Percentiles rank a stretch among this genome's conserved stretches.
phyloP scores from a whole-genome alignment of 2,113 vertebrate species.

The human region GRCh38 chr15:87418001-87418500 shows the following conservation, averaged over 20 bases:
- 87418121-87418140: not conserved
- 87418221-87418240: not conserved
- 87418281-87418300: not conserved
- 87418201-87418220: not conserved
- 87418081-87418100: not conserved
- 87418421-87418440: not conserved
- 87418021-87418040: not conserved
- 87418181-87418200: not conserved
- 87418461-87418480: not conserved
- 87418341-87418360: not conserved
- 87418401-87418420: not conserved
- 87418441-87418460: too few relatives aligned
- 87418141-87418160: not conserved
- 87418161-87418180: not conserved
- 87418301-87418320: not conserved
- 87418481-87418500: not conserved
- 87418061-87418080: not conserved
- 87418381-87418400: not conserved
- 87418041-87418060: not conserved
- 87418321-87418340: not conserved
- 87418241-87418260: not conserved
- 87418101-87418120: not conserved
- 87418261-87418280: not conserved
- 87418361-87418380: not conserved
- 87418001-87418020: not conserved